Evolutionary conservation across 2,888 invertebrate genomes (phyloP).

Genomic region (Pyralis farinalis): DNA sequence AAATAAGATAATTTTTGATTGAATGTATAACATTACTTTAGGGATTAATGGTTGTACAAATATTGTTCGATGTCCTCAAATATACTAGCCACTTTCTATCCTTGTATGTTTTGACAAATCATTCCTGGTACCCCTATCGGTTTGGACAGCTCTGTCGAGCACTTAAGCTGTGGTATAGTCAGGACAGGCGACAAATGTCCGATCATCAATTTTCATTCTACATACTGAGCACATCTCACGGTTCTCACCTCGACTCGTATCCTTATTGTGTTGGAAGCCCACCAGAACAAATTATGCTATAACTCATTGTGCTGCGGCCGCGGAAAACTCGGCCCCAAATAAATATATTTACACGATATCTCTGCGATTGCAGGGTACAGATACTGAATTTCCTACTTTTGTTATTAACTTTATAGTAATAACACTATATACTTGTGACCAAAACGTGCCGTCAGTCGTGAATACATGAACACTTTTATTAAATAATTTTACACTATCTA

Average conservation of each 20-base stretch:
- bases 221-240: slow-evolving; percentile 38
- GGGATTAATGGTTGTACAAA: not conserved
- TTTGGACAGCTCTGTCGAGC: slow-evolving; percentile 6
- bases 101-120: slow-evolving; percentile 6
- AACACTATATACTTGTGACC: no score
- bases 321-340: slow-evolving; percentile 29
- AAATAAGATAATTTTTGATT: no score
- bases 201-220: slow-evolving; percentile 40
- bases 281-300: slow-evolving; percentile 53
- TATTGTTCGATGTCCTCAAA: not conserved
- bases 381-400: slow-evolving; percentile 9
- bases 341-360: slow-evolving; percentile 19
- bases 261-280: slow-evolving; percentile 37
- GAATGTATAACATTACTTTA: no score
- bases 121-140: slow-evolving; percentile 7
- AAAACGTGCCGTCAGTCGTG: no score
- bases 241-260: slow-evolving; percentile 41
- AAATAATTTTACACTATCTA: no score
- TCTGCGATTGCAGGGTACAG: slow-evolving; percentile 13
- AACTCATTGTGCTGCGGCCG: slow-evolving; percentile 41
- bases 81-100: slow-evolving; percentile 1
- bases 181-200: slow-evolving; percentile 32
- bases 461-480: no score
- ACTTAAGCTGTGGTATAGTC: slow-evolving; percentile 7
- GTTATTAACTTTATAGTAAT: no score